phyloP scores from a whole-genome alignment of 2,888 invertebrate genomes.

The Dascillus cervinus region DNA sequence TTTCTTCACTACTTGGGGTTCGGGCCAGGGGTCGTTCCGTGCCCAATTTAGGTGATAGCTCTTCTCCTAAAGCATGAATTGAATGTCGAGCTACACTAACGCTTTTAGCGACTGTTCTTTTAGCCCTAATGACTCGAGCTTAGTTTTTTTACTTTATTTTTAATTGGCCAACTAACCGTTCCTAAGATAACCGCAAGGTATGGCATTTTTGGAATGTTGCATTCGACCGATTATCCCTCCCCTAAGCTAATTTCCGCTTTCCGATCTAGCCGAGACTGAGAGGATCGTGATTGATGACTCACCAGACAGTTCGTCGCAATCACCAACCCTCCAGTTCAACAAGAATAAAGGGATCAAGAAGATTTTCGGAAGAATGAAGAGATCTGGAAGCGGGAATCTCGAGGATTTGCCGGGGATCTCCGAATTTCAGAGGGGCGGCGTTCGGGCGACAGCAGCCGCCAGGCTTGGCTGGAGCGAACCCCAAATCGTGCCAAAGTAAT shows the following conservation, averaged over 20 bases:
- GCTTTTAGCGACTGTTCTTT: too few species aligned
- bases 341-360: constrained; percentile 57
- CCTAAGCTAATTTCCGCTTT: too few species aligned
- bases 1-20: constrained; percentile 47
- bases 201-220: too few species aligned
- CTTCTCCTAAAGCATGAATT: constrained; percentile 19
- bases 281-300: constrained; percentile 45
- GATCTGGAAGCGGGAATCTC: constrained; percentile 62
- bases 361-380: constrained; percentile 59
- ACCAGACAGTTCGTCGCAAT: constrained; percentile 40
- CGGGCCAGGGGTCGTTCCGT: constrained; percentile 76
- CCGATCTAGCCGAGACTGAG: constrained; percentile 62
- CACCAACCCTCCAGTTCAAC: constrained; percentile 43
- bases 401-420: constrained; percentile 55
- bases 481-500: constrained; percentile 32
- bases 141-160: too few species aligned
- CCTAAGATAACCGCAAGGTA: too few species aligned
- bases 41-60: constrained; percentile 77
- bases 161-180: too few species aligned
- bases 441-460: constrained; percentile 65
- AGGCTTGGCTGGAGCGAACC: constrained; percentile 56
- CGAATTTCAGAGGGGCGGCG: constrained; percentile 62
- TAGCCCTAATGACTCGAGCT: too few species aligned
- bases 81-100: constrained; percentile 18
- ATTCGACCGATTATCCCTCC: too few species aligned